phyloP scores from a whole-genome alignment of 2,797 vertebrate genomes.

The Sebastes minor region DNA sequence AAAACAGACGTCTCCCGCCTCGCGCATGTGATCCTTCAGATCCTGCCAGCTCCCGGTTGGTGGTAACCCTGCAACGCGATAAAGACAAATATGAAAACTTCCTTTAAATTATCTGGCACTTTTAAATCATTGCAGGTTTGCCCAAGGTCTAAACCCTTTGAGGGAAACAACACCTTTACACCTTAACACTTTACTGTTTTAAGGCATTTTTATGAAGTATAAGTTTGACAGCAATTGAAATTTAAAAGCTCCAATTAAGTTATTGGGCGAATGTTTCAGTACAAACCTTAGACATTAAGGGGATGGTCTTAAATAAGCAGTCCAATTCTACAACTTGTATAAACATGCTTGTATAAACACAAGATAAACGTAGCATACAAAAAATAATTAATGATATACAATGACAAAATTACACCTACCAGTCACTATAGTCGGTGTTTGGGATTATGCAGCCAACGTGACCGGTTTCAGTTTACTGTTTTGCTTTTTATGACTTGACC shows the following conservation, averaged over 20 bases:
- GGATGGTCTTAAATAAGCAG: neutral
- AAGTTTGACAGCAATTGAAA: neutral
- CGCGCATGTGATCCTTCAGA: conserved; percentile 90
- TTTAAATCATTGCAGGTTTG: neutral
- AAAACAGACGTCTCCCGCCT: conserved; percentile 90
- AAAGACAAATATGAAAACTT: neutral
- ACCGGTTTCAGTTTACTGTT: conserved; percentile 62
- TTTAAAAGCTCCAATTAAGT: neutral
- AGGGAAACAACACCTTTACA: neutral
- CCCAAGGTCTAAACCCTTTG: neutral
- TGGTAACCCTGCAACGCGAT: conserved; percentile 79
- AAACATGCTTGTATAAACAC: conserved; percentile 12
- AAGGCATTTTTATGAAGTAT: neutral
- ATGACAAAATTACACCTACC: conserved; percentile 77
- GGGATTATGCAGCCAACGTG: conserved; percentile 71
- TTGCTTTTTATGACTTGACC: conserved; percentile 66
- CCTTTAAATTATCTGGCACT: neutral
- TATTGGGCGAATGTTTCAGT: neutral
- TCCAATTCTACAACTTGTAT: neutral
- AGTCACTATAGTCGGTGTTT: conserved; percentile 65
- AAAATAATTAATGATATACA: conserved; percentile 26
- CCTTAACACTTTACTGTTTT: neutral
- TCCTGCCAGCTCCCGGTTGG: conserved; percentile 93
- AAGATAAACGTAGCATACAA: conserved; percentile 21
- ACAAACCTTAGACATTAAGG: neutral